Conservation (phyloP, 2,113 vertebrate genomes). For the Poeciliopsis occidentalis region DNA sequence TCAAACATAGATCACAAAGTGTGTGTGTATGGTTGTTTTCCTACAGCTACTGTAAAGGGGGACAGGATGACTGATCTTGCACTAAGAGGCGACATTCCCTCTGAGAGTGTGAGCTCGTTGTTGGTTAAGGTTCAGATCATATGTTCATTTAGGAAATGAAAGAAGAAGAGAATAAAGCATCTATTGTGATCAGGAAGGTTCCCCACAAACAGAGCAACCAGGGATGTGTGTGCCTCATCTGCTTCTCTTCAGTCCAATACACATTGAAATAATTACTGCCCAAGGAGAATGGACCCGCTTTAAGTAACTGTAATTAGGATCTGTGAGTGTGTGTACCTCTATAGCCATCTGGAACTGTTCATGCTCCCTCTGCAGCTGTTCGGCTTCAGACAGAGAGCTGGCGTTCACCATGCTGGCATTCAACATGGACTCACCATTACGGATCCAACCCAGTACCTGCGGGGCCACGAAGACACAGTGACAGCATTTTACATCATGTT, state of each 20-base stretch:
- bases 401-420: slow-evolving; percentile 96
- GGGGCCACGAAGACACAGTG: background rate
- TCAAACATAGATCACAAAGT: background rate
- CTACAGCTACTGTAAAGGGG: background rate
- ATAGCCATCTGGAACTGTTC: slow-evolving; percentile 93
- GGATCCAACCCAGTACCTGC: slow-evolving; percentile 97
- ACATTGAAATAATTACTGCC: slow-evolving; percentile 49
- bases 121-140: background rate
- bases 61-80: too few relatives aligned
- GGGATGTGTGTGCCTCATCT: slow-evolving; percentile 35
- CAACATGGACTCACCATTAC: slow-evolving; percentile 97
- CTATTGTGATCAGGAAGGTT: background rate
- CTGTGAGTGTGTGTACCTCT: slow-evolving; percentile 58
- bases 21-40: background rate
- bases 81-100: background rate
- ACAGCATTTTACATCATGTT: background rate
- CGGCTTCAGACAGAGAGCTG: slow-evolving; percentile 96
- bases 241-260: slow-evolving; percentile 43
- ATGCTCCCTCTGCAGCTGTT: slow-evolving; percentile 96
- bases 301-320: slow-evolving; percentile 45
- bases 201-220: too few relatives aligned
- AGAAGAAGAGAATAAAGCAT: background rate
- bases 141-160: background rate
- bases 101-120: background rate
- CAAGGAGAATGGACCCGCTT: slow-evolving; percentile 41